These are phyloP conservation scores for Leucoraja erinaceus DNA, from an alignment of 2,113 vertebrate genomes.

Conservation along the genomic window DNA sequence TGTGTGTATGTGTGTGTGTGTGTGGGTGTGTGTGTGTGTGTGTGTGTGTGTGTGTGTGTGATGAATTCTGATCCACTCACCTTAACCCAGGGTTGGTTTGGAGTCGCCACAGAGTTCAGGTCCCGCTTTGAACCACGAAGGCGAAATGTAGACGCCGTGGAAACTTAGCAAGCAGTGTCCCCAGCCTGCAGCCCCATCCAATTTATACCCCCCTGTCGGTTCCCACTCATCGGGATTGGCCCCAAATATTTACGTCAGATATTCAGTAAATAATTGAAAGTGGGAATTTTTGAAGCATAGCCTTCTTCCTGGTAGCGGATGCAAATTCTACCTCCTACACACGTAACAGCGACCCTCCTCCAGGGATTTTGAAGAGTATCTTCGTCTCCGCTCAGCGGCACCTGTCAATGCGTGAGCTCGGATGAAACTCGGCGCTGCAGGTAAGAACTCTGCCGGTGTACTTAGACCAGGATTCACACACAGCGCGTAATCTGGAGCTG, in stretches of 20 bases:
- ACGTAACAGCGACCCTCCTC: neutral
- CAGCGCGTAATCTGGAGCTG: no score
- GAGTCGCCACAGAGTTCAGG: neutral
- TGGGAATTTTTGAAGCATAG: neutral
- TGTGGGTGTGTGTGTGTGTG: no score
- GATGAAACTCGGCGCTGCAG: neutral
- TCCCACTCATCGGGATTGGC: neutral
- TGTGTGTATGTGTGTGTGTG: no score
- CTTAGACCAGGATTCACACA: no score
- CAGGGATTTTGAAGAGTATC: neutral
- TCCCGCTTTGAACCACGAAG: neutral
- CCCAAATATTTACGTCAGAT: neutral
- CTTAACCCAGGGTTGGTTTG: neutral
- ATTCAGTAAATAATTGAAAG: neutral
- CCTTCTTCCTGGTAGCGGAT: neutral
- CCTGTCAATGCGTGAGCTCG: neutral
- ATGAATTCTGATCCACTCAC: neutral
- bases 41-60: no score
- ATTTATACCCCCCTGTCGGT: neutral
- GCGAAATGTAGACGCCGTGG: neutral
- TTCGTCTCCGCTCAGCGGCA: neutral
- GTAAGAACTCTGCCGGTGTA: neutral
- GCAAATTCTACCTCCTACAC: neutral
- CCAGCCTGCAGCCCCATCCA: neutral
- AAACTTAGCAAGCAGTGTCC: neutral